Base-by-base conservation (phyloP, 1,140 invertebrate genomes). In the Branchinecta lynchi region DNA sequence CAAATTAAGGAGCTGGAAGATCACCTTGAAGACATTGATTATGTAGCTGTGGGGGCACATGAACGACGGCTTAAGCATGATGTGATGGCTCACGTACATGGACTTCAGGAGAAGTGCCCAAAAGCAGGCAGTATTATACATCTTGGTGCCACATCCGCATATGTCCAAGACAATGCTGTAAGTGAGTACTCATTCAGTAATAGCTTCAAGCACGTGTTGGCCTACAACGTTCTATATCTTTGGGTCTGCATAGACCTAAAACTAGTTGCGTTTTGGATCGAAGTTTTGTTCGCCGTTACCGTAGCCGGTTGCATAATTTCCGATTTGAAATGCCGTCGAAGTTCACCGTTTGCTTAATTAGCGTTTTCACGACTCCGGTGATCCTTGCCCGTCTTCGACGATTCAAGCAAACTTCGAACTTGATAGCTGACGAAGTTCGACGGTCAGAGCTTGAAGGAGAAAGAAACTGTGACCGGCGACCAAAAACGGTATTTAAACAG, bases 11-110 rank as follows among this genome's bases (percentile, higher is more conserved):
- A 99, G 80, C 87, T 99, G 86, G 85, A 92, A 76, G 76, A 76
- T 0, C 87, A 95, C 72, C 76, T 92, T 0, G 82, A 88, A 45
- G 86, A 93, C 72, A 92, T 99, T 70, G 92, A 99, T 78, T 96
- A 94, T 76, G 82, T 82, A 7, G 83, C 83, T 2, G 93, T 90
- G 0, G 86, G 87, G 0, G 84, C 84, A 45, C 92, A 98, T 76
- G 97, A 99, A 80, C 86, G 86, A 71, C 79, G 84, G 51, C 89
- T 90, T 0, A 84, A 95, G 7, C 97, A 99, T 79, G 96, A 99
- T 79, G 96, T 99, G 0, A 99, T 99, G 96, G 96, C 96, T 0
- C 96, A 99, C 78, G 91, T 99, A 0, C 93, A 97, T 74, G 87
- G 93, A 7, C 95, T 96, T 76, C 92, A 87, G 1, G 81, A 84